Conservation (phyloP, 2,888 invertebrate genomes). For the Leptopilina myrica region DNA sequence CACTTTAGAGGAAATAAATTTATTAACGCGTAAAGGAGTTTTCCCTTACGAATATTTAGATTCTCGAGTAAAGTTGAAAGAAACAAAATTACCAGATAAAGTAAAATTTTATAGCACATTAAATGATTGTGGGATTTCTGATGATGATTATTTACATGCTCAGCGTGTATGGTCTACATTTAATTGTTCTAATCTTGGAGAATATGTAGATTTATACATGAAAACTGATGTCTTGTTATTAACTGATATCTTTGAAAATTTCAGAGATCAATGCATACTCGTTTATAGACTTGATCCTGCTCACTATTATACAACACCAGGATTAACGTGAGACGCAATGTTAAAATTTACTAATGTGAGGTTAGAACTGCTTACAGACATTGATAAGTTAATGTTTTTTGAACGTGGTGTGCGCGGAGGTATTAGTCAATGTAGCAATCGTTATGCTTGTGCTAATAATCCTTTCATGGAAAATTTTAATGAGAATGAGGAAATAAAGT, state of each 20-base stretch:
- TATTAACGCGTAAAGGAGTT: too few species aligned
- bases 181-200: background rate
- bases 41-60: conserved; percentile 61
- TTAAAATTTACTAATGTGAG: conserved; percentile 37
- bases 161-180: background rate
- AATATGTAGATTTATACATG: background rate
- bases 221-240: too few species aligned
- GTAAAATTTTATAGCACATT: conserved; percentile 57
- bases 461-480: conserved; percentile 45
- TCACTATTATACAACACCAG: too few species aligned
- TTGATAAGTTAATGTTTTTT: too few species aligned
- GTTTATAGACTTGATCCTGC: conserved; percentile 30
- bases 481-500: too few species aligned
- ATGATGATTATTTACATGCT: too few species aligned
- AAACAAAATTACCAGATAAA: conserved; percentile 49
- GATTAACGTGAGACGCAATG: too few species aligned
- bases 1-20: too few species aligned
- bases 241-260: too few species aligned
- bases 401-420: too few species aligned
- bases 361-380: too few species aligned
- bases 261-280: conserved; percentile 40
- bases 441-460: conserved; percentile 59
- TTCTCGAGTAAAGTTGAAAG: conserved; percentile 54
- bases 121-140: too few species aligned
- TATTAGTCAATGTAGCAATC: background rate